Percentiles rank a stretch among this genome's conserved stretches.
Conservation (phyloP, 1,140 invertebrate genomes). For the Lithobius niger region DNA sequence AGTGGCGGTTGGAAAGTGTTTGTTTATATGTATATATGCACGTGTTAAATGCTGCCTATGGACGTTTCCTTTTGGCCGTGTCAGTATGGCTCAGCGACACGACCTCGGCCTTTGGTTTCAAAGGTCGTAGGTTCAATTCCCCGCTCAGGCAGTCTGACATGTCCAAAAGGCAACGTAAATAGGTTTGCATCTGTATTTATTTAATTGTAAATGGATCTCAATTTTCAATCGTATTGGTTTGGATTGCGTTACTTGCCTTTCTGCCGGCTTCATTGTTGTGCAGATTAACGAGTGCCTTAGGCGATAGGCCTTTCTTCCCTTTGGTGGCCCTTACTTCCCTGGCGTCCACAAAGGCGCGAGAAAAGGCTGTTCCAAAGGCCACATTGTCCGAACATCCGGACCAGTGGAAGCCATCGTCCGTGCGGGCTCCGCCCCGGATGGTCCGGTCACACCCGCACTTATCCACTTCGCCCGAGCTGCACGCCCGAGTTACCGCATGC, state of each 20-base stretch:
- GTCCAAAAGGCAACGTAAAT: no score
- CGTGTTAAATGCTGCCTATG: no score
- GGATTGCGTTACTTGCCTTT: constrained; percentile 25
- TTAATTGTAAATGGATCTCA: background rate
- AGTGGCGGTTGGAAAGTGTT: no score
- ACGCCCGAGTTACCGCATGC: constrained; percentile 38
- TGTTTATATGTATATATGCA: no score
- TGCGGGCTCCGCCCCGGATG: constrained; percentile 21
- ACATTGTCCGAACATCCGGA: constrained; percentile 44
- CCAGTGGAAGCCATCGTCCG: constrained; percentile 38
- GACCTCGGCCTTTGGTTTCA: no score
- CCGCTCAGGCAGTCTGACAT: no score
- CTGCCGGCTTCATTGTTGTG: constrained; percentile 40
- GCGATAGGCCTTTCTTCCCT: constrained; percentile 19
- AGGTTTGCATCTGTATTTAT: no score
- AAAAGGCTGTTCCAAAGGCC: constrained; percentile 41
- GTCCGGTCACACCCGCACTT: constrained; percentile 40
- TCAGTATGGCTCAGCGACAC: no score
- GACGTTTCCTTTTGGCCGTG: no score
- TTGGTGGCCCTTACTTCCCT: constrained; percentile 22
- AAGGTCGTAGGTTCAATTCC: no score
- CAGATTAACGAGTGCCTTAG: constrained; percentile 34
- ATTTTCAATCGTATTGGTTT: background rate
- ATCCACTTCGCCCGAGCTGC: constrained; percentile 34
- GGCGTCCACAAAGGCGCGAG: constrained; percentile 40